Evolutionary conservation across 1,140 invertebrate genomes (phyloP).

Genomic region (Trachymyrmex cornetzi): DNA sequence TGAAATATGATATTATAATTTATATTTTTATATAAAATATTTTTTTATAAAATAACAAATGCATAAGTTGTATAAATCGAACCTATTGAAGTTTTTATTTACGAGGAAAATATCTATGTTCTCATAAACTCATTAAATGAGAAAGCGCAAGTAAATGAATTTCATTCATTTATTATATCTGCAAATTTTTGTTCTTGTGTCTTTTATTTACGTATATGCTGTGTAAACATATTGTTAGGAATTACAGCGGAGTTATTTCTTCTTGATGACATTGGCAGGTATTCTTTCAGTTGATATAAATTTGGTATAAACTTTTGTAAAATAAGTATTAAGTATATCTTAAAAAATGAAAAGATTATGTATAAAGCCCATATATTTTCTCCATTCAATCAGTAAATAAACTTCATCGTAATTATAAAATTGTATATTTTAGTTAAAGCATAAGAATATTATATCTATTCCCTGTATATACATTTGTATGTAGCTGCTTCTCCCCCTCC

Average conservation of each 20-base stretch:
- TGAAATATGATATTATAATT: conserved; percentile 25
- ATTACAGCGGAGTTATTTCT: neutral
- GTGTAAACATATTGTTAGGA: neutral
- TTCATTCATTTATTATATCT: neutral
- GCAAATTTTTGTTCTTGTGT: neutral
- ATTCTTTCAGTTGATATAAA: neutral
- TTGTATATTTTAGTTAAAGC: conserved; percentile 25
- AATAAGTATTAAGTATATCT: conserved; percentile 10
- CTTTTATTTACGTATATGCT: neutral
- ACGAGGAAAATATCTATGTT: neutral
- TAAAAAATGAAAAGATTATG: neutral
- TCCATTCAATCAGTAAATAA: neutral
- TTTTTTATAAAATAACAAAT: conserved; percentile 29
- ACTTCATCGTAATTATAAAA: neutral
- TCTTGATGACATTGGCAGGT: neutral
- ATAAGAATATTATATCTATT: conserved; percentile 25
- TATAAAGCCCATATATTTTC: neutral
- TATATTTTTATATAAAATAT: conserved; percentile 11
- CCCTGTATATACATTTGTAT: conserved; percentile 3
- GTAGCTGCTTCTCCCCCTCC: neutral
- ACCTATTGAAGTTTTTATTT: neutral
- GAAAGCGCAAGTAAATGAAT: neutral
- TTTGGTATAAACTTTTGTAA: neutral
- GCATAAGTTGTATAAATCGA: neutral
- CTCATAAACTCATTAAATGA: neutral